Conservation (phyloP, 2,888 invertebrate species). For the Alviniconcha strummeri region DNA sequence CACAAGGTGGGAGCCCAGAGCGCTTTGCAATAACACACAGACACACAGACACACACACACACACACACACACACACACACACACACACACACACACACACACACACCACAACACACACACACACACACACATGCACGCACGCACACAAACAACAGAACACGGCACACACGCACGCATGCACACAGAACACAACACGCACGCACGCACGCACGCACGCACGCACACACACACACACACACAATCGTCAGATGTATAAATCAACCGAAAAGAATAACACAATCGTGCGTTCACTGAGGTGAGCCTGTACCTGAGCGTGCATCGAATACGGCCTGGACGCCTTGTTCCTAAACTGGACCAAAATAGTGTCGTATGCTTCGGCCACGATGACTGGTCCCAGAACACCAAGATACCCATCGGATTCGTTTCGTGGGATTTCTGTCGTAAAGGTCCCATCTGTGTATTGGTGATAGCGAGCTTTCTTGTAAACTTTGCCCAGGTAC, state of each 20-base stretch:
- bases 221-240: not conserved
- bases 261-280: no score
- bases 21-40: no score
- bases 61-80: not conserved
- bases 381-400: slow-evolving; percentile 41
- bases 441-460: slow-evolving; percentile 29
- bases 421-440: slow-evolving; percentile 12
- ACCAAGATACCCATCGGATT: slow-evolving; percentile 36
- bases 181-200: not conserved
- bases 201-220: not conserved
- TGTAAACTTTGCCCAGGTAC: slow-evolving; percentile 21
- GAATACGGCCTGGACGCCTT: slow-evolving; percentile 22
- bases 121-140: not conserved
- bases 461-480: slow-evolving; percentile 30
- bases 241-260: no score
- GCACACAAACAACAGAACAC: not conserved
- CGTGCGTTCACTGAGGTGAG: no score
- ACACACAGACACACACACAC: not conserved
- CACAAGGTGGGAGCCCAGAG: no score
- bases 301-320: slow-evolving; percentile 20
- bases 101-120: not conserved
- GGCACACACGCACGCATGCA: not conserved
- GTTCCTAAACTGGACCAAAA: slow-evolving; percentile 32
- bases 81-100: not conserved
- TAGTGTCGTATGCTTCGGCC: slow-evolving; percentile 39